Evolutionary conservation across 1,140 invertebrate genomes (phyloP).

Genomic region (Macrobrachium rosenbergii): DNA sequence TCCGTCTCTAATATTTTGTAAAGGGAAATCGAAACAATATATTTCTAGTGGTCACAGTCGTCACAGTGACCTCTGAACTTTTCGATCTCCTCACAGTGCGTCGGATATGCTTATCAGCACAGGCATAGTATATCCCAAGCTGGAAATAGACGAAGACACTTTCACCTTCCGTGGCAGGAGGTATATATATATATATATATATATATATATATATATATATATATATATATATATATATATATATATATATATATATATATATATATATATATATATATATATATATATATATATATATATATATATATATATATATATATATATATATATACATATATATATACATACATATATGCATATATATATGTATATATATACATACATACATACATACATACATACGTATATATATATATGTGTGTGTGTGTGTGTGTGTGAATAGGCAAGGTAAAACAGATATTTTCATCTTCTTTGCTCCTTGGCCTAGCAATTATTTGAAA

Average conservation of each 20-base stretch:
- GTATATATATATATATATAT: slow-evolving; percentile 11
- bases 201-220: slow-evolving; percentile 20
- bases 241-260: slow-evolving; percentile 20
- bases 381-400: background rate
- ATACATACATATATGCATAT: slow-evolving; percentile 1
- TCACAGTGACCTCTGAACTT: no score
- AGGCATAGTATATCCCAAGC: no score
- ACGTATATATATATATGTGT: background rate
- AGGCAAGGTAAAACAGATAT: no score
- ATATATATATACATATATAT: background rate
- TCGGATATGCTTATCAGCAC: no score
- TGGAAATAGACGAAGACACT: no score
- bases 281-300: slow-evolving; percentile 6
- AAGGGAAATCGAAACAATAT: no score
- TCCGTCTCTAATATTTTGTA: no score
- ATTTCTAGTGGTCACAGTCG: no score
- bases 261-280: slow-evolving; percentile 22
- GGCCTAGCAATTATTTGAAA: no score
- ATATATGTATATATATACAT: slow-evolving; percentile 6
- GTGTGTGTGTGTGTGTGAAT: background rate
- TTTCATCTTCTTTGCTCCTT: no score
- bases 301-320: slow-evolving; percentile 5
- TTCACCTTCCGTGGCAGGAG: no score
- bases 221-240: slow-evolving; percentile 14
- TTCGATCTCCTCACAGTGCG: no score